Evolutionary conservation across 2,113 vertebrate genomes (phyloP).

Genomic region (Platanista minor): DNA sequence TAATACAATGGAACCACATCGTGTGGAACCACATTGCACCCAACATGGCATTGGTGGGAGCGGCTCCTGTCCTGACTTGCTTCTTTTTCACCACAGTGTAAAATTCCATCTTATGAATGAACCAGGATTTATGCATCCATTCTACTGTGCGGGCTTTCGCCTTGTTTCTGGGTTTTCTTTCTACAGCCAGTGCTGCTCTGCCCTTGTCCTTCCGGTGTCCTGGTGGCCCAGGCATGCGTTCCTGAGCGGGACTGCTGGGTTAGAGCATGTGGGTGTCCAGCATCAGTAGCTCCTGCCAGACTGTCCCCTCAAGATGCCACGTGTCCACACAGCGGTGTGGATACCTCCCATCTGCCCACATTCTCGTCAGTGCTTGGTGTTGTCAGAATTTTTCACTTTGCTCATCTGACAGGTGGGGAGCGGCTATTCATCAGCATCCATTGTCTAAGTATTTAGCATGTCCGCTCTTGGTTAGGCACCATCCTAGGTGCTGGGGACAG

Average conservation of each 20-base stretch:
- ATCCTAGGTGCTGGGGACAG: not conserved
- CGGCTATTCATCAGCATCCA: fast-evolving
- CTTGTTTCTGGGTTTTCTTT: fast-evolving
- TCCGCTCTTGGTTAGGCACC: fast-evolving
- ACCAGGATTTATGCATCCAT: fast-evolving
- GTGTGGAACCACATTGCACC: fast-evolving
- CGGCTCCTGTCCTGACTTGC: fast-evolving
- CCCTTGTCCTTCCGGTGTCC: not conserved
- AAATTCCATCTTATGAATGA: fast-evolving
- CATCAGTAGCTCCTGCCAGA: not conserved
- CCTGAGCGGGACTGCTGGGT: fast-evolving
- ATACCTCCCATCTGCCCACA: fast-evolving
- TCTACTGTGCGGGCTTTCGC: fast-evolving
- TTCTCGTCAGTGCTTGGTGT: fast-evolving
- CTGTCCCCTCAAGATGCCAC: not conserved
- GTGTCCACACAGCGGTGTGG: fast-evolving
- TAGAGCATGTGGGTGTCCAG: not conserved
- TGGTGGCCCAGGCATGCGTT: not conserved
- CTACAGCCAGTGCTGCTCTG: fast-evolving
- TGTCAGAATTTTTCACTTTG: not conserved
- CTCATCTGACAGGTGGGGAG: fast-evolving
- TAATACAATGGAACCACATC: fast-evolving
- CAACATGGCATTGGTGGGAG: fast-evolving
- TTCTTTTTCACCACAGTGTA: fast-evolving
- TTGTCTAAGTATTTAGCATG: not conserved